Percentiles rank a stretch among this genome's conserved stretches.
phyloP scores from a whole-genome alignment of 2,113 vertebrate genomes.

The Malurus alboscapulatus region DNA sequence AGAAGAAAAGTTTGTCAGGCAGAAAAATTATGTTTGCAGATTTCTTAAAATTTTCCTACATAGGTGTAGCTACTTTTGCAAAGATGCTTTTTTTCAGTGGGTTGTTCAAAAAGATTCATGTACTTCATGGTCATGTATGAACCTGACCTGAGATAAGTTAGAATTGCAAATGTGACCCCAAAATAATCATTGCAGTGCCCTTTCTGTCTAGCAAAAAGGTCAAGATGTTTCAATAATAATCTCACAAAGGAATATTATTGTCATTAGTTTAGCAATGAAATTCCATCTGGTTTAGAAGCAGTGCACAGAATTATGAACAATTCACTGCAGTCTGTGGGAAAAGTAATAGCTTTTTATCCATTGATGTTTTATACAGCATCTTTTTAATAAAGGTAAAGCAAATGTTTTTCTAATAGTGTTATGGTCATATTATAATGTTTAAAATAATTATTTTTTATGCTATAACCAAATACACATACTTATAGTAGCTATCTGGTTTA shows the following conservation, averaged over 20 bases:
- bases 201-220: neutral
- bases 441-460: neutral
- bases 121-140: neutral
- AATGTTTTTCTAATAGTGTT: neutral
- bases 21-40: neutral
- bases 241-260: neutral
- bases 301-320: neutral
- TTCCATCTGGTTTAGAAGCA: neutral
- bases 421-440: neutral
- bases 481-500: neutral
- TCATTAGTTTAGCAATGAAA: neutral
- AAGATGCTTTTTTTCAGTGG: neutral
- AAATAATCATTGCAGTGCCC: neutral
- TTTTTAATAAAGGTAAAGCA: neutral
- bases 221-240: neutral
- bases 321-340: neutral
- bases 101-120: neutral
- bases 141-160: neutral
- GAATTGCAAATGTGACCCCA: neutral
- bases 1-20: neutral
- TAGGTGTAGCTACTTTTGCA: neutral
- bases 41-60: accelerated
- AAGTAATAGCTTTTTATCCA: neutral
- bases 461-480: neutral
- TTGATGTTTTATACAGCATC: neutral